These are phyloP conservation scores for Lagopus leucura DNA, from an alignment of 2,113 vertebrate genomes.

Conservation along the genomic window DNA sequence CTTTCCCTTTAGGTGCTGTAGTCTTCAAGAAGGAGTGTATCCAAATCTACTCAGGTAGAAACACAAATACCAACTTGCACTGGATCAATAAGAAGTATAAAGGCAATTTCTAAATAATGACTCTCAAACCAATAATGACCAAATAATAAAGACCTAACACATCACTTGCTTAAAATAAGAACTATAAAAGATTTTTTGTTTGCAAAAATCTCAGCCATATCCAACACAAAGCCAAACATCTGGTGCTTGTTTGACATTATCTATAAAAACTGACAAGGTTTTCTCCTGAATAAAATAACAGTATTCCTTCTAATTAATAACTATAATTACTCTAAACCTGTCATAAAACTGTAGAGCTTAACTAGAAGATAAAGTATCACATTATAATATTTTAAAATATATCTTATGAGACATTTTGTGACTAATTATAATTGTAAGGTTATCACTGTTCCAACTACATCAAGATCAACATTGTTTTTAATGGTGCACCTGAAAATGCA, in stretches of 20 bases:
- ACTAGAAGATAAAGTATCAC: not conserved
- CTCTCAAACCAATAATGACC: not conserved
- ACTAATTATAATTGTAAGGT: not conserved
- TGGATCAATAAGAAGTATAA: not conserved
- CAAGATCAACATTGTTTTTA: not conserved
- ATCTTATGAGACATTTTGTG: not conserved
- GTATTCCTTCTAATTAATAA: constrained; percentile 35
- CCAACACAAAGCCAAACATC: not conserved
- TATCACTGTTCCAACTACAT: not conserved
- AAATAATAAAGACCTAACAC: not conserved
- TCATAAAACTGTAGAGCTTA: constrained; percentile 36
- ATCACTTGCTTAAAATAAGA: not conserved
- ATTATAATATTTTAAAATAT: constrained; percentile 7
- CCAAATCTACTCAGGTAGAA: not conserved
- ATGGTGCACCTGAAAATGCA: constrained; percentile 16
- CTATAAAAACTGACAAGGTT: not conserved
- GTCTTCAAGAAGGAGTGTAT: not conserved
- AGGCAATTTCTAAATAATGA: not conserved
- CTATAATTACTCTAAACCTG: constrained; percentile 10
- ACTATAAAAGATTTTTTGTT: not conserved
- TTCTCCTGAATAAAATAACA: not conserved
- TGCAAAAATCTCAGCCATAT: not conserved
- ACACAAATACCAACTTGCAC: not conserved
- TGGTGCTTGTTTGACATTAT: constrained; percentile 12
- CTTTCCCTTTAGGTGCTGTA: not conserved